Conservation (phyloP, 1,140 invertebrate species). For the Zaprionus ghesquierei region DNA sequence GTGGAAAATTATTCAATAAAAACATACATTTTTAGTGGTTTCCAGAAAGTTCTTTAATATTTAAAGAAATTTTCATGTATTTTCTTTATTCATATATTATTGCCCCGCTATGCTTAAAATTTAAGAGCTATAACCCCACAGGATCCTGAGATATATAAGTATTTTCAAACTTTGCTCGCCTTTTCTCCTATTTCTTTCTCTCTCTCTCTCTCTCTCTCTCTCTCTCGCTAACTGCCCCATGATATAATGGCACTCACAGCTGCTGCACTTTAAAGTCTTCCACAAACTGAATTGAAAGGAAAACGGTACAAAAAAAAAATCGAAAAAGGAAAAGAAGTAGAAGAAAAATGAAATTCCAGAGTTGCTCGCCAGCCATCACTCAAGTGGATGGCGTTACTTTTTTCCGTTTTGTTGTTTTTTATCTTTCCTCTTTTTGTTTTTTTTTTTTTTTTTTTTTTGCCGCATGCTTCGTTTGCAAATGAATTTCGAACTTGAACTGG, state of each 20-base stretch:
- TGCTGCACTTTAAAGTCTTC: slow-evolving; percentile 20
- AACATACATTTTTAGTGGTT: no score
- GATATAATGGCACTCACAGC: neutral
- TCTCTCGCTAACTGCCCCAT: neutral
- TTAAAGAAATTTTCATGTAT: no score
- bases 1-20: no score
- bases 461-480: slow-evolving; percentile 44
- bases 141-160: neutral
- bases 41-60: no score
- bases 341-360: slow-evolving; percentile 57
- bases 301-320: slow-evolving; percentile 3
- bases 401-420: neutral
- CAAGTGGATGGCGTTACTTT: slow-evolving; percentile 49
- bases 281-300: slow-evolving; percentile 5
- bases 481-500: slow-evolving; percentile 48
- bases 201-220: neutral
- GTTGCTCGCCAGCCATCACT: slow-evolving; percentile 52
- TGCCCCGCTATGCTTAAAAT: neutral
- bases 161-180: no score
- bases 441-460: neutral
- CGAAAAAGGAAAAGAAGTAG: neutral
- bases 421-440: neutral
- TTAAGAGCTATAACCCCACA: neutral
- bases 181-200: no score
- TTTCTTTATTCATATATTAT: neutral